These are phyloP conservation scores for Actinostola sp. DNA, from an alignment of 92 coral and sea anemone species.

Conservation along the genomic window DNA sequence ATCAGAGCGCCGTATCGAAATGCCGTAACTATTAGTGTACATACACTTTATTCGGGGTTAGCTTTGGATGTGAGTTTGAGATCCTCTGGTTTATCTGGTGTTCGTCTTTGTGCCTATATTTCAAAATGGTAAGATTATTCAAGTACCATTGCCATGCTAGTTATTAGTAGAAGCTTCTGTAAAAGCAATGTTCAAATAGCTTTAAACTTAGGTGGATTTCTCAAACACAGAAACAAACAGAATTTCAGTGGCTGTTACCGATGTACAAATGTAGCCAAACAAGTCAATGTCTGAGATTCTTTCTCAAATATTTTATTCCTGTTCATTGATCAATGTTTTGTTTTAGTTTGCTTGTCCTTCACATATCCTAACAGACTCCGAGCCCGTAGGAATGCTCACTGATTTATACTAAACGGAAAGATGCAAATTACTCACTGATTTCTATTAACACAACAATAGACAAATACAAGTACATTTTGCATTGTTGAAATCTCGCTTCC, in stretches of 20 bases:
- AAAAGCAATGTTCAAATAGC: background rate
- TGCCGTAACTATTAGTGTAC: slow-evolving; percentile 17
- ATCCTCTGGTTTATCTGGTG: slow-evolving; percentile 16
- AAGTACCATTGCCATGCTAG: background rate
- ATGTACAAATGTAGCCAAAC: too few relatives aligned
- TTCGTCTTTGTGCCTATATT: background rate
- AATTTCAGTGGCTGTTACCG: background rate
- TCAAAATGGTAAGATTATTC: slow-evolving; percentile 23
- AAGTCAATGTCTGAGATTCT: too few relatives aligned
- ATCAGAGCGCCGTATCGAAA: slow-evolving; percentile 12
- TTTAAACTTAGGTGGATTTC: background rate
- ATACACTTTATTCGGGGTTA: slow-evolving; percentile 3
- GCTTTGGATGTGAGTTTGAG: slow-evolving; percentile 15
- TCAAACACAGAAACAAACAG: slow-evolving; percentile 1
- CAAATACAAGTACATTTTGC: background rate
- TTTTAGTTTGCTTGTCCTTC: background rate
- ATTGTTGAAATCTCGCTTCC: background rate
- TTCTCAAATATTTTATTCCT: background rate
- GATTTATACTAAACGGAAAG: background rate
- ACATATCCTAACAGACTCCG: background rate
- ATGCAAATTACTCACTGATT: background rate
- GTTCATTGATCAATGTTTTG: background rate
- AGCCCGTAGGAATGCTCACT: background rate
- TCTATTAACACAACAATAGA: background rate
- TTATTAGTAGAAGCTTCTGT: background rate